A percentile compares a stretch with the other conserved stretches of the same genome.
phyloP scores from a whole-genome alignment of 2,797 vertebrate species.

The Sitta carolinensis region DNA sequence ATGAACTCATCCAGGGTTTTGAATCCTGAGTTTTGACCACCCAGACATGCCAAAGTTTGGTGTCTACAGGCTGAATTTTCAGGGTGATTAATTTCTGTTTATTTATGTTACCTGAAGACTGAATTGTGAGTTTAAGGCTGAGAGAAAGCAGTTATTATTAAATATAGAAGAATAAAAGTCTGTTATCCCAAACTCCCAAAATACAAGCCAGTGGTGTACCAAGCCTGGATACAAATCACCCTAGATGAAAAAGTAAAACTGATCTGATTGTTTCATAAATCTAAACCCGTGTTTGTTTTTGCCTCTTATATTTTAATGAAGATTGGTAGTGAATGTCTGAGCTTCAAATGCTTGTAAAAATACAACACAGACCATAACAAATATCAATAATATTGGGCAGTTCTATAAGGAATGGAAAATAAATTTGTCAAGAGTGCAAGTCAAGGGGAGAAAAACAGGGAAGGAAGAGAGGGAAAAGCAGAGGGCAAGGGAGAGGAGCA shows the following conservation, averaged over 20 bases:
- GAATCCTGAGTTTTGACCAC: not conserved
- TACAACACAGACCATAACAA: not conserved
- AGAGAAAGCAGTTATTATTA: not conserved
- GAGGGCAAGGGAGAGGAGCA: not conserved
- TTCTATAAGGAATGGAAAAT: conserved; percentile 14
- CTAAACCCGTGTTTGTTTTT: not conserved
- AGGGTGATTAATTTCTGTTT: not conserved
- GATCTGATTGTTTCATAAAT: not conserved
- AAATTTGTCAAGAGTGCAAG: conserved; percentile 1
- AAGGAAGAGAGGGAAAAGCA: not conserved
- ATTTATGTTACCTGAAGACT: not conserved
- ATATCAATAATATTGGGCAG: not conserved
- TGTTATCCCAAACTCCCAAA: not conserved
- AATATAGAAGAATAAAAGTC: not conserved
- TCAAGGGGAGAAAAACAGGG: not conserved
- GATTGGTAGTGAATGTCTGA: not conserved
- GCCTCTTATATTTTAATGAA: not conserved
- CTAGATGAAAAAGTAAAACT: not conserved
- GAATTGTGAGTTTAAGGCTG: not conserved
- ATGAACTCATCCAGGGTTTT: not conserved
- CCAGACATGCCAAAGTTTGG: not conserved
- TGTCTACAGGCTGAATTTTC: not conserved
- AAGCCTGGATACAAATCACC: not conserved
- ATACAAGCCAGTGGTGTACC: not conserved
- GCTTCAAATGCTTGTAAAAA: not conserved